Evolutionary conservation across 2,113 vertebrate species (phyloP), one percentile per base, ranked within the genome.

Genomic region (Neotragus moschatus): DNA sequence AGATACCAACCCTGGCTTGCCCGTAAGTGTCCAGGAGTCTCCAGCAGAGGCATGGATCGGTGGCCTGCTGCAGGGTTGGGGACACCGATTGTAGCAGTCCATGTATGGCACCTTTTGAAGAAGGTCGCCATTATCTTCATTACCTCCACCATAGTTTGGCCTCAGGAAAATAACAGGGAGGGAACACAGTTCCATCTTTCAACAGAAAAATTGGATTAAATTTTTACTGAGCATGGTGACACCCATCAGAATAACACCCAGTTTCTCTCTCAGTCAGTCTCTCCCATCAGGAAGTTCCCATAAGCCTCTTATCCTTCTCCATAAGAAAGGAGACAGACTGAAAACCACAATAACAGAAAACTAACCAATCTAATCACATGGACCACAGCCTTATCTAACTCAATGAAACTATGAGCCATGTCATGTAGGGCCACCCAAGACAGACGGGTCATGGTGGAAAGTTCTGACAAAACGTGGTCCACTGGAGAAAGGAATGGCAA

Each of bases 31-130:
- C 63, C 63, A 66, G 63, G 4, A 36, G n/a, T 21, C 63, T 36
- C 33, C 17, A 21, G 63, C 33, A 36, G 63, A 36, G 17, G 17
- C 2, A 1, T 66, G 17, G 4, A 10, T 66, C 17, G 0, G 63
- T 36, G 63, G 63, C 4, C 63, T 66, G 63, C n/a, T 66, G 17
- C 63, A 66, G n/a, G n/a, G 17, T 11, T 66, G 63, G 17, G n/a
- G 63, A 19, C n/a, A 66, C 17, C 36, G n/a, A 36, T 33, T 36
- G 63, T 2, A 36, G n/a, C 63, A 36, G n/a, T 36, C n/a, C n/a
- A 11, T 70, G 63, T 11, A 12, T 11, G n/a, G n/a, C n/a, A 23
- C 19, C 2, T 23, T 36, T 36, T 70, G 17, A 36, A 70, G 19
- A 36, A 70, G 9, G n/a, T 36, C 0, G 0, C n/a, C 17, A 12